These are phyloP conservation scores for Protophormia terraenovae DNA, from an alignment of 2,888 invertebrate genomes.

Conservation along the genomic window DNA sequence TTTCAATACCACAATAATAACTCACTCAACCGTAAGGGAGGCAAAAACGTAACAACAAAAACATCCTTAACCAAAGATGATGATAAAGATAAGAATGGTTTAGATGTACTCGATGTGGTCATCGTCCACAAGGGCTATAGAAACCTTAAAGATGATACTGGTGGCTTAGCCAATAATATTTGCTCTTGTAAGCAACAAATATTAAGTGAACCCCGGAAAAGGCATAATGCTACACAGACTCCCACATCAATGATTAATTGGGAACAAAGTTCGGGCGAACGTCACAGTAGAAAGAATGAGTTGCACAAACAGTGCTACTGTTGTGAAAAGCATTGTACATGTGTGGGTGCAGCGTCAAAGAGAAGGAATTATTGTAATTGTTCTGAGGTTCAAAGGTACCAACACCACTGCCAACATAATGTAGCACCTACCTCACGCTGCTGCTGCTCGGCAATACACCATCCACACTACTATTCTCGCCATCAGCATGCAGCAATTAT, in stretches of 20 bases:
- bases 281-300: conserved; percentile 7
- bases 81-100: conserved; percentile 46
- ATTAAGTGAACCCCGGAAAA: conserved; percentile 70
- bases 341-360: conserved; percentile 60
- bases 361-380: conserved; percentile 50
- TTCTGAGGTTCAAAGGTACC: conserved; percentile 40
- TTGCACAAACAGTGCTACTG: conserved; percentile 30
- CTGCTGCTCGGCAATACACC: conserved; percentile 48
- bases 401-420: conserved; percentile 56
- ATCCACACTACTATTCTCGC: conserved; percentile 40
- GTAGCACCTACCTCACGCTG: conserved; percentile 41
- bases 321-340: conserved; percentile 53
- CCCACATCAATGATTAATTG: conserved; percentile 69
- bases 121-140: conserved; percentile 72
- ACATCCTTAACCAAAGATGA: conserved; percentile 8
- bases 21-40: conserved; percentile 64
- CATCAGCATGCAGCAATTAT: conserved; percentile 51
- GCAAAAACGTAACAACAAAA: conserved; percentile 49
- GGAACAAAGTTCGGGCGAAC: conserved; percentile 50
- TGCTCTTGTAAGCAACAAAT: conserved; percentile 53
- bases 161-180: conserved; percentile 9
- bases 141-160: conserved; percentile 37
- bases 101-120: conserved; percentile 72
- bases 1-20: conserved; percentile 78
- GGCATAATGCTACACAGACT: conserved; percentile 79